A percentile compares a stretch with the other conserved stretches of the same genome.
These are phyloP conservation scores for Garra rufa DNA, from an alignment of 2,113 vertebrate species.

Conservation along the genomic window DNA sequence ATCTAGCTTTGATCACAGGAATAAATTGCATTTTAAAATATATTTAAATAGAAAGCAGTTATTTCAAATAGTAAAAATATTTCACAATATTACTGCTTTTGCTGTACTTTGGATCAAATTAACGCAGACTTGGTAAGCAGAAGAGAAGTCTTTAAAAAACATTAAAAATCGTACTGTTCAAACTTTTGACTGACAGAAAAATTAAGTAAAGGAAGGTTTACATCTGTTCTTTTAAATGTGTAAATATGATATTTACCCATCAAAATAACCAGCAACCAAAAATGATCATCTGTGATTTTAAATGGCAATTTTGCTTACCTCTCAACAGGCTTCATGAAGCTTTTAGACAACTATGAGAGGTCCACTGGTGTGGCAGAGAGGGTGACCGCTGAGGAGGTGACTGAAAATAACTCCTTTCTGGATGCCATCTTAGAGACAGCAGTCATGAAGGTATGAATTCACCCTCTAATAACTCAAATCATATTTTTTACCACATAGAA, in stretches of 20 bases:
- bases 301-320: neutral
- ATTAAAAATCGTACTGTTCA: neutral
- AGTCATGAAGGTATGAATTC: slow-evolving; percentile 80
- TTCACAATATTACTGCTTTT: too few species aligned
- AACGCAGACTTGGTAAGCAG: too few species aligned
- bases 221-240: neutral
- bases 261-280: neutral
- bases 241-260: neutral
- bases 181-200: neutral
- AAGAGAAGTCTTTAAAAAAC: too few species aligned
- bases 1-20: too few species aligned
- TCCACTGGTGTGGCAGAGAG: slow-evolving; percentile 78
- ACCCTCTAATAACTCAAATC: neutral
- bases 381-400: slow-evolving; percentile 77
- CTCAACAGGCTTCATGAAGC: slow-evolving; percentile 78
- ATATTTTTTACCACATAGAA: neutral
- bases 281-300: neutral
- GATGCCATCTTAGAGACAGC: slow-evolving; percentile 79
- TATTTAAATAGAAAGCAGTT: too few species aligned
- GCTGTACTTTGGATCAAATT: too few species aligned
- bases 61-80: too few species aligned
- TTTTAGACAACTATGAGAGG: slow-evolving; percentile 83
- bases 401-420: slow-evolving; percentile 79
- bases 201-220: neutral
- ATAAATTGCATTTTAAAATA: too few species aligned